These are phyloP conservation scores for Saguinus imperator DNA, from an alignment of 2,113 vertebrate species.

Conservation along the genomic window DNA sequence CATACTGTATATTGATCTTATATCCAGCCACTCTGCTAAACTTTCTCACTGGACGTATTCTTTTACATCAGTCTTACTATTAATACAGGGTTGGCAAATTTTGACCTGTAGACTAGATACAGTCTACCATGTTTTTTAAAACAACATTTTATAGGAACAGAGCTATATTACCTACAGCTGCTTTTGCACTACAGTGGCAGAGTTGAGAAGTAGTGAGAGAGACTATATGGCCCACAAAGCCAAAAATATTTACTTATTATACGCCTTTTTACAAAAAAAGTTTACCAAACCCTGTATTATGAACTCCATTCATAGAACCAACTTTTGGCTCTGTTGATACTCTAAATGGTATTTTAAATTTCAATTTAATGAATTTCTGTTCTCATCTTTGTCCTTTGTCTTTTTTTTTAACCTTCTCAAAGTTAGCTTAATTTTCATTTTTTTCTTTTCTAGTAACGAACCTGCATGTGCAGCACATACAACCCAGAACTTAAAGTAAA, in stretches of 20 bases:
- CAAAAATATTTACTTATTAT: constrained; percentile 9
- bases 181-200: not conserved
- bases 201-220: not conserved
- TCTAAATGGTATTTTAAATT: not conserved
- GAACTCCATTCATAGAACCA: not conserved
- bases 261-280: not conserved
- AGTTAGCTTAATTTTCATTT: constrained; percentile 8
- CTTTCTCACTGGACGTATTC: not conserved
- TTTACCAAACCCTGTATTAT: not conserved
- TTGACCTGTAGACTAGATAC: not conserved
- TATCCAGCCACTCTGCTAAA: constrained; percentile 54
- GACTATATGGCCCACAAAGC: not conserved
- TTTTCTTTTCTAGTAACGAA: constrained; percentile 37
- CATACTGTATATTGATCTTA: constrained; percentile 41
- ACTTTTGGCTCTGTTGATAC: not conserved
- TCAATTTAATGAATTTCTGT: constrained; percentile 28
- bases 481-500: no score
- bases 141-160: not conserved
- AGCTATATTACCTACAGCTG: not conserved
- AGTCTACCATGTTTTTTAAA: not conserved
- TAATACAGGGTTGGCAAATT: not conserved
- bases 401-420: constrained; percentile 14
- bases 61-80: not conserved
- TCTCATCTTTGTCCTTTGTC: not conserved
- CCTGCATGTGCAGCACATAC: no score